phyloP scores from a whole-genome alignment of 2,888 invertebrate species.

The Rhingia campestris region DNA sequence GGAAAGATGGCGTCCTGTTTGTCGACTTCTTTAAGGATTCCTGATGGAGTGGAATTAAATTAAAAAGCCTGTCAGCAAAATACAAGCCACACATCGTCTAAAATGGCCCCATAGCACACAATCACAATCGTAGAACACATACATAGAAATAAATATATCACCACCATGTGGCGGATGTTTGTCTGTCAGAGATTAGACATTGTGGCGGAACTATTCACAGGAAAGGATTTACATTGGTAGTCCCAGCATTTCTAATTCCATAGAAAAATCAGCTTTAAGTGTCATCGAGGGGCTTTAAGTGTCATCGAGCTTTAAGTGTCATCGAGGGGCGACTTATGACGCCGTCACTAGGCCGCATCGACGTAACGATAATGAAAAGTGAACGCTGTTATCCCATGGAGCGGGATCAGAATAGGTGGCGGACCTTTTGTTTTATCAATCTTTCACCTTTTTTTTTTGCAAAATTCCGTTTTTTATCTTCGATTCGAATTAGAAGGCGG shows the following conservation, averaged over 20 bases:
- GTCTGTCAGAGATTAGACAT: constrained; percentile 65
- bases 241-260: not conserved
- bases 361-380: constrained; percentile 49
- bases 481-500: constrained; percentile 13
- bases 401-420: not conserved
- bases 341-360: constrained; percentile 5
- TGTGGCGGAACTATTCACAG: constrained; percentile 42
- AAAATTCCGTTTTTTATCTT: constrained; percentile 24
- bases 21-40: constrained; percentile 49
- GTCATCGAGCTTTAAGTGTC: constrained; percentile 53
- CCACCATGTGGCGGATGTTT: constrained; percentile 59
- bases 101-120: not conserved
- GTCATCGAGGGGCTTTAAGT: constrained; percentile 53
- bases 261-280: constrained; percentile 54
- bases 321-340: constrained; percentile 29
- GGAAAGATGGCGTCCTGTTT: constrained; percentile 35
- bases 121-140: not conserved
- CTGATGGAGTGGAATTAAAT: constrained; percentile 60
- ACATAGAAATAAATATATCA: constrained; percentile 8
- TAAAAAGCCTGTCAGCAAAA: constrained; percentile 67
- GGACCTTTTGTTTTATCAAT: not conserved
- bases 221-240: constrained; percentile 49
- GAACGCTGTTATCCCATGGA: constrained; percentile 18
- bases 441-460: constrained; percentile 8
- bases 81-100: constrained; percentile 61